Base-by-base conservation (phyloP, 2,888 invertebrate genomes). In the Nudaria mundana region DNA sequence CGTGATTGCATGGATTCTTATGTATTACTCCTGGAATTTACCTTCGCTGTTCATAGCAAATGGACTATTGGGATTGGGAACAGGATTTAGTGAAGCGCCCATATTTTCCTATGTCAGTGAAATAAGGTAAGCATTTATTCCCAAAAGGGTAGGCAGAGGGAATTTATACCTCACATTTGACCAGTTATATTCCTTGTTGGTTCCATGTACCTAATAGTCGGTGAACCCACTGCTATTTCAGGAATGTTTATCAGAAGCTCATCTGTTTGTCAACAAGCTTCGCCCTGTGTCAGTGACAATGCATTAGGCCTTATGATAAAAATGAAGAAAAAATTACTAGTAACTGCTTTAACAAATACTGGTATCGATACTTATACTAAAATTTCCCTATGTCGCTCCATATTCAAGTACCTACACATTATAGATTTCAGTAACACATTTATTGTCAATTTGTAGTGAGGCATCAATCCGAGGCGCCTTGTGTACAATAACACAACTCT, bases 21-120 rank as follows among this genome's bases (percentile, higher is more conserved):
- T 91, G 66, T 85, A 90, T 63, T 85, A 77, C 43, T 76, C 90
- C 0, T 80, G 76, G 65, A 80, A 90, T 28, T 54, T 88, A 0
- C 73, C 83, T 1, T 66, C 76, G 1, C 66, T 91, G 15, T 91
- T 89, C 62, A 62, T 83, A 3, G 90, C 90, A 0, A 89, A 83
- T 23, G 82, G 82, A 3, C 60, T 91, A 5, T 65, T 91, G 26
- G 91, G 91, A 0, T 52, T 91, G 1, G 90, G 91, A 0, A 86
- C 90, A 7, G 91, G 91, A 0, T 80, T 91, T 23, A 90, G 91
- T 90, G 91, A 91, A 57, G 91, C 91, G 0, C 91, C 91, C 0
- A 86, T 90, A 25, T 81, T 89, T 40, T 88, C 91, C 1, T 91
- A 91, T 55, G 88, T 91, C 6, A 90, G 91, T 5, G 91, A 91